phyloP scores from a whole-genome alignment of 1,140 invertebrate species.

The Uloborus diversus region DNA sequence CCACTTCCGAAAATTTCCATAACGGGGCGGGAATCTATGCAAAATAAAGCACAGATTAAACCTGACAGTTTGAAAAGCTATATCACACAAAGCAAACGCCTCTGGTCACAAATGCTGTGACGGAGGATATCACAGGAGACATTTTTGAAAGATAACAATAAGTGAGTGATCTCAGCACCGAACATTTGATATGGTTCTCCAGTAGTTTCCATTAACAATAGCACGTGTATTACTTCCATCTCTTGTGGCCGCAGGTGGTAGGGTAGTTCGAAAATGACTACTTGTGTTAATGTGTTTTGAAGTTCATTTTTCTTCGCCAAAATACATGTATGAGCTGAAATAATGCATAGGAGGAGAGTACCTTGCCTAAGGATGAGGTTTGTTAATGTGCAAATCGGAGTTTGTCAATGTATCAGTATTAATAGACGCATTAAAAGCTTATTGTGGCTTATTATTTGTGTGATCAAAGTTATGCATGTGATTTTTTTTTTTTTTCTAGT shows the following conservation, averaged over 20 bases:
- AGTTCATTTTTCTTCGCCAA: conserved; percentile 4
- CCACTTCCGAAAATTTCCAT: conserved; percentile 1
- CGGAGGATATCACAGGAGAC: conserved; percentile 31
- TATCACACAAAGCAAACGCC: conserved; percentile 20
- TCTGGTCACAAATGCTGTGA: background rate
- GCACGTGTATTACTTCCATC: conserved; percentile 22
- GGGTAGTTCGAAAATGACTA: conserved; percentile 30
- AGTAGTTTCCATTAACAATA: conserved; percentile 26
- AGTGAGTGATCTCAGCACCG: conserved; percentile 30
- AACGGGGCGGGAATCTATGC: conserved; percentile 27
- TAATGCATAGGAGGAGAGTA: background rate
- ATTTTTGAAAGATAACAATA: conserved; percentile 47
- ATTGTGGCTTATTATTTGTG: too few relatives aligned
- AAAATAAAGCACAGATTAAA: conserved; percentile 44
- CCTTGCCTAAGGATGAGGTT: conserved; percentile 4
- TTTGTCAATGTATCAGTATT: too few relatives aligned
- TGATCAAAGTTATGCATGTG: too few relatives aligned
- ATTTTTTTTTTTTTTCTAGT: too few relatives aligned
- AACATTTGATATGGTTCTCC: conserved; percentile 24
- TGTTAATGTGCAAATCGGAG: background rate
- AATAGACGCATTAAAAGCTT: too few relatives aligned
- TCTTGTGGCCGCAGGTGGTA: conserved; percentile 23
- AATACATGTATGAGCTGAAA: background rate
- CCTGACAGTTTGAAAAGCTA: conserved; percentile 30
- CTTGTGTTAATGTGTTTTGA: conserved; percentile 36